Evolutionary conservation across 2,888 invertebrate genomes (phyloP).

Genomic region (Aphodius sticticus): DNA sequence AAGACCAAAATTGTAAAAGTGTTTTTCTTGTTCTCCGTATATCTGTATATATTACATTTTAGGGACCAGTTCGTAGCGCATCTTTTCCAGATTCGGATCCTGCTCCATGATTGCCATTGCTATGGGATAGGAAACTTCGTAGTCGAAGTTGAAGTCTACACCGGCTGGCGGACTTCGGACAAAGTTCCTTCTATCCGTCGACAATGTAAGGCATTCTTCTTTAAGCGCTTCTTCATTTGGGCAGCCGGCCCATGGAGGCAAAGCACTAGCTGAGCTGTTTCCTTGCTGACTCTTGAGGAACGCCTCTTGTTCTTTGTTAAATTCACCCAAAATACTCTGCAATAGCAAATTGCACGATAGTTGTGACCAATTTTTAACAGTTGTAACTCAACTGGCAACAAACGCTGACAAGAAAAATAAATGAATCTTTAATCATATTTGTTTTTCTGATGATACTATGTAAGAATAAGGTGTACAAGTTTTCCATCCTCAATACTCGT

Average conservation of each 20-base stretch:
- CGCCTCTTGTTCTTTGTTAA: conserved; percentile 96
- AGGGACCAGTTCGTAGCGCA: conserved; percentile 99
- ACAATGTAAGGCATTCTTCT: conserved; percentile 93
- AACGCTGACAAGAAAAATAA: not conserved
- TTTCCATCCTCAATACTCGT: no score
- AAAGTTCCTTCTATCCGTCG: conserved; percentile 96
- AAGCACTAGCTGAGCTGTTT: conserved; percentile 71
- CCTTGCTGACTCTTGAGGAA: conserved; percentile 89
- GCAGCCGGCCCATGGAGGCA: conserved; percentile 95
- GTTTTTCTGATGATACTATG: not conserved
- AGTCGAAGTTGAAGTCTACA: conserved; percentile 95
- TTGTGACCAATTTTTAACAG: conserved; percentile 32
- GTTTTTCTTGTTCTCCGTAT: no score
- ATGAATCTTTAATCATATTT: not conserved
- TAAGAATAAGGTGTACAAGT: no score
- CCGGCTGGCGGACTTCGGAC: conserved; percentile 95
- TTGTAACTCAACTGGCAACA: not conserved
- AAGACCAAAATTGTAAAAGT: not conserved
- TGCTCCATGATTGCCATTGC: conserved; percentile 94
- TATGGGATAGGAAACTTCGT: conserved; percentile 90
- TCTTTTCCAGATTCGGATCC: conserved; percentile 95
- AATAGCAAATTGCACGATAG: conserved; percentile 5
- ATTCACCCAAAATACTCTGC: conserved; percentile 96
- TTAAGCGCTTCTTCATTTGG: conserved; percentile 93
- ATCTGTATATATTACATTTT: conserved; percentile 78